These are phyloP conservation scores for Sander lucioperca DNA, from an alignment of 2,113 vertebrate species.

Conservation along the genomic window DNA sequence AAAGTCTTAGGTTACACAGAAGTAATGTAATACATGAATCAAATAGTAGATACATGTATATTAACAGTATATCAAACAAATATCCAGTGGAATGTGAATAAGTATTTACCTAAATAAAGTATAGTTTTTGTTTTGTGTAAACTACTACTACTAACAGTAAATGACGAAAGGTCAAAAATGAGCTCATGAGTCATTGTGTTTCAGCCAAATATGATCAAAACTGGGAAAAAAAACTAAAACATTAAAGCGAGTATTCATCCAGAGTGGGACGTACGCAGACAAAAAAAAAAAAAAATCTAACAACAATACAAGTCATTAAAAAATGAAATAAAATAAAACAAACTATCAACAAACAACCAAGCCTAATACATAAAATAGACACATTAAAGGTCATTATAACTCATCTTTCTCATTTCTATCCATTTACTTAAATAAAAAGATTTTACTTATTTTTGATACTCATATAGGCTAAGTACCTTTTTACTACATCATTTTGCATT, in stretches of 20 bases:
- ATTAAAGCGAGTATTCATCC: not conserved
- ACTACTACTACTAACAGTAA: not conserved
- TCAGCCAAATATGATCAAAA: not conserved
- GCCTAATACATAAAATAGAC: not conserved
- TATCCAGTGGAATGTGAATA: too few relatives aligned
- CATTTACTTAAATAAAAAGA: not conserved
- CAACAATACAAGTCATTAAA: not conserved
- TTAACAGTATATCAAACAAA: too few relatives aligned
- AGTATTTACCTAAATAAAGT: not conserved
- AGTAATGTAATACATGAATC: too few relatives aligned
- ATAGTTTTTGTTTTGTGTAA: too few relatives aligned
- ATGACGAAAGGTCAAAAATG: not conserved
- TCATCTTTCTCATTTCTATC: not conserved
- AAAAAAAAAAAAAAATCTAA: not conserved
- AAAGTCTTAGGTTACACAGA: too few relatives aligned
- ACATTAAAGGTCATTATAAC: not conserved
- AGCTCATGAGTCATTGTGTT: not conserved
- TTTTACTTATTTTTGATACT: not conserved
- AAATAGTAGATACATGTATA: too few relatives aligned
- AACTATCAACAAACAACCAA: not conserved
- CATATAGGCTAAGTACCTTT: not conserved
- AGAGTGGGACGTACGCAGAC: not conserved
- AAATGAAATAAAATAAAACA: too few relatives aligned
- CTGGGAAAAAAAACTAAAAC: not conserved
- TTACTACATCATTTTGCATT: not conserved